Base-by-base conservation (phyloP, 2,797 vertebrate species). In the Danio kyathit region DNA sequence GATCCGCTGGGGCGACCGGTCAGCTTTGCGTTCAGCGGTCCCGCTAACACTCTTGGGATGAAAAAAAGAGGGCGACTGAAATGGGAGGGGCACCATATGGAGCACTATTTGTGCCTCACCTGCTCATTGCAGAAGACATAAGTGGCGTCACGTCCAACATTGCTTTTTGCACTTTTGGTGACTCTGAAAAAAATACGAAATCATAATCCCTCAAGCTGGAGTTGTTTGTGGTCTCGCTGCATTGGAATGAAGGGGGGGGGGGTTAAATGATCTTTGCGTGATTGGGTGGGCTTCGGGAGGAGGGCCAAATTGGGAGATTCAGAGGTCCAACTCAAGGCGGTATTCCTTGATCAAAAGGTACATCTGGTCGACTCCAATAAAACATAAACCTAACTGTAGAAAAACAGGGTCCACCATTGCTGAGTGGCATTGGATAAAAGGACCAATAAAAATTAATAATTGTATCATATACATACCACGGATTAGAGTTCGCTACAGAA, bases 311-410 rank as follows among this genome's bases (percentile, higher is more conserved):
- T 81, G 80, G 48, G 60, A 76, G 56, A 69, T 82, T 79, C 76
- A 84, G 86, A 84, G 86, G 89, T 90, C 66, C 83, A 90, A 89
- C 88, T 85, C 77, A 81, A 77, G 83, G 87, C 87, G 84, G 89
- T 89, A 89, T 90, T 84, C 85, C 90, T 85, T 91, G 90, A 93
- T 93, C 92, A 93, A 92, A 92, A 89, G 79, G 87, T 89, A 83
- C 90, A 92, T 92, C 89, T 91, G 90, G 88, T 86, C 90, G 90
- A 89, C 88, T 91, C 87, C 85, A 86, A 85, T 86, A 88, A 89
- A 90, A 92, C 82, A 87, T 82, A 89, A 89, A 91, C 86, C 88
- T 90, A 88, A 84, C 85, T 86, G 80, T 83, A 89, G 90, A 89
- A 92, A 92, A 89, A 74, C 76, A 80, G 86, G 89, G 86, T 89